These are phyloP conservation scores for Athetis lepigone DNA, from an alignment of 2,888 invertebrate genomes.

Conservation along the genomic window DNA sequence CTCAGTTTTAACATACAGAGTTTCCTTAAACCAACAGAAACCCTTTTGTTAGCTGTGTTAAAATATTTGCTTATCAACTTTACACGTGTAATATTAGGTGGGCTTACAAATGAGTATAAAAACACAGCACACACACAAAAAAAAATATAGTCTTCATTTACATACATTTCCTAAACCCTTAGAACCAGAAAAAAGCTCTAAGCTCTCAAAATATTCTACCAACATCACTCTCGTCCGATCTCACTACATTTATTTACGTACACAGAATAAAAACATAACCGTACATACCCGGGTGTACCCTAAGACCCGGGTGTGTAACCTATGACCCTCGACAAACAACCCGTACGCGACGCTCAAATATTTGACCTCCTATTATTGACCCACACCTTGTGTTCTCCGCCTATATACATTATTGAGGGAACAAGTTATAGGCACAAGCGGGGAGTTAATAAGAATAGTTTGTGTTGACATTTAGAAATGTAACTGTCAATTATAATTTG, in stretches of 20 bases:
- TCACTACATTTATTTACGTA: slow-evolving; percentile 42
- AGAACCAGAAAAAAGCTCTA: background rate
- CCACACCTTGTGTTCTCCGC: slow-evolving; percentile 78
- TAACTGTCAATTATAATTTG: no score
- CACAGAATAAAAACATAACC: slow-evolving; percentile 66
- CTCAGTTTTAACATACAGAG: no score
- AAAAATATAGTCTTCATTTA: background rate
- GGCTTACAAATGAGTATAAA: background rate
- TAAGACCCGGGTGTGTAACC: slow-evolving; percentile 56
- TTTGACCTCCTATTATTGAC: slow-evolving; percentile 86
- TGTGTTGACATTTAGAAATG: background rate
- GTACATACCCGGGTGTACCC: slow-evolving; percentile 46
- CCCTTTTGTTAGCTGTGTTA: no score
- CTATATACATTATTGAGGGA: slow-evolving; percentile 61
- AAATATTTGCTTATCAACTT: no score
- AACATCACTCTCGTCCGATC: slow-evolving; percentile 9
- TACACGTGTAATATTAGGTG: no score
- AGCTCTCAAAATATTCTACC: background rate
- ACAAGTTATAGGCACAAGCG: slow-evolving; percentile 40
- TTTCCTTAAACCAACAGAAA: no score
- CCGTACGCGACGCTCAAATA: slow-evolving; percentile 81
- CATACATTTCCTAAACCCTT: background rate
- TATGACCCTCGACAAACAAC: slow-evolving; percentile 72
- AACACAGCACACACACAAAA: background rate
- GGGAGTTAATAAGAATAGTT: background rate